Conservation (phyloP, 2,888 invertebrate species). For the Nephrotoma flavescens region DNA sequence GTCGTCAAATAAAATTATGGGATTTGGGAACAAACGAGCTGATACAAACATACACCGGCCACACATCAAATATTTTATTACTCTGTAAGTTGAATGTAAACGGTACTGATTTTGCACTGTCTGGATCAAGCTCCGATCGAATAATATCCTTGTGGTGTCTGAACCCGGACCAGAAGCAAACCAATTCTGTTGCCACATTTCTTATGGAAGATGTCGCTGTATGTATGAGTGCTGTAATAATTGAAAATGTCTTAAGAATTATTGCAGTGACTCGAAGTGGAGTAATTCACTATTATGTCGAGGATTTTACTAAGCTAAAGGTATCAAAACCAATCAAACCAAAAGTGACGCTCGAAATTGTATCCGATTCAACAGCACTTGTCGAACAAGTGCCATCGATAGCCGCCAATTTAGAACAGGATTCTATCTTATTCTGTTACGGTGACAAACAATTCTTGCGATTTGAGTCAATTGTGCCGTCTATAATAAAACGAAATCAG, state of each 20-base stretch:
- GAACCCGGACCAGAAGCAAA: constrained; percentile 27
- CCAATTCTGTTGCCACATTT: constrained; percentile 40
- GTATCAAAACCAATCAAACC: constrained; percentile 48
- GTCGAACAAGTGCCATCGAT: constrained; percentile 40
- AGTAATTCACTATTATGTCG: constrained; percentile 58
- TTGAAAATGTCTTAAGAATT: constrained; percentile 34
- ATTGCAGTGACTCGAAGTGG: constrained; percentile 55
- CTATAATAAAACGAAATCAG: constrained; percentile 34
- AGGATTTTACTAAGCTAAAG: constrained; percentile 7
- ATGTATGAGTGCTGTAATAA: constrained; percentile 35
- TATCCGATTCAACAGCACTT: constrained; percentile 36
- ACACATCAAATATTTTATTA: constrained; percentile 40
- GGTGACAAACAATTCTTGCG: constrained; percentile 39
- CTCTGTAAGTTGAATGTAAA: constrained; percentile 25
- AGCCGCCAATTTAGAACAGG: neutral
- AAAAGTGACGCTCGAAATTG: constrained; percentile 42
- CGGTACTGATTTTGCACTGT: constrained; percentile 20
- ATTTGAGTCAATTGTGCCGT: constrained; percentile 35
- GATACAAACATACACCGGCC: constrained; percentile 47
- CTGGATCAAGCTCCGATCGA: constrained; percentile 27
- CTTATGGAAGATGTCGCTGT: constrained; percentile 54
- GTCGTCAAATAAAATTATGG: constrained; percentile 35
- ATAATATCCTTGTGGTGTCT: constrained; percentile 29
- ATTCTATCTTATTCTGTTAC: constrained; percentile 39
- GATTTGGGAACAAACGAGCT: constrained; percentile 41